Base-by-base conservation (phyloP, 2,113 vertebrate species). In the Seriola rivoliana region DNA sequence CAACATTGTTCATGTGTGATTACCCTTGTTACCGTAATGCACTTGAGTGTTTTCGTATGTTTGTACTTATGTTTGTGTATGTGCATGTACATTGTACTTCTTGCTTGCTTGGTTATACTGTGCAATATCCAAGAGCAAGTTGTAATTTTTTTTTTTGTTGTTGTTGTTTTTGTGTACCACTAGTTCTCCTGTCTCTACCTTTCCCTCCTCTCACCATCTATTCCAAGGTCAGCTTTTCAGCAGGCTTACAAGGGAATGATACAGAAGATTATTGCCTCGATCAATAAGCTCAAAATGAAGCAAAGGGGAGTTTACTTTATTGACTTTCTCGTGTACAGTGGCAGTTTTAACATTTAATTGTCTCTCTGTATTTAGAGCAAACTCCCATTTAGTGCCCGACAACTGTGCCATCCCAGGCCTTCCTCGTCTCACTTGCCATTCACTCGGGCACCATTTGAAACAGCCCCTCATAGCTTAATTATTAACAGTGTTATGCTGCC, bases 241-340 rank as follows among this genome's bases (percentile, higher is more conserved):
- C 85, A 75, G 88, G 93, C 92, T 95, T 96, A 93, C 93, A 92
- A 86, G 94, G 94, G 94, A 95, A 96, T 95, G 94, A 95, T 96
- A 94, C 93, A 90, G 92, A 94, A 95, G 95, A 96, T 95, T 94
- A 95, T 95, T 96, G 95, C 94, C 66, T 90, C 94, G 92, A 95
- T 96, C 95, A 96, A 95, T 96, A 96, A 96, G 93, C 86, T 91
- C 88, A 93, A 94, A 95, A 96, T 95, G 94, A 95, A 96, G 92
- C 95, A 95, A 93, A 93, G 91, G 94, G 95, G 95, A 95, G 93
- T 94, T 94, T 92, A 88, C 88, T 94, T 95, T 95, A 95, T 95
- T 95, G 95, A 94, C 94, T 95, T 95, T 90, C 94, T 82, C 80
- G 93, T 89, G 94, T 95, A 92, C 94, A 95, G 95, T 96, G 94